Conservation (phyloP, 2,888 invertebrate genomes). For the Toxonevra muliebris region DNA sequence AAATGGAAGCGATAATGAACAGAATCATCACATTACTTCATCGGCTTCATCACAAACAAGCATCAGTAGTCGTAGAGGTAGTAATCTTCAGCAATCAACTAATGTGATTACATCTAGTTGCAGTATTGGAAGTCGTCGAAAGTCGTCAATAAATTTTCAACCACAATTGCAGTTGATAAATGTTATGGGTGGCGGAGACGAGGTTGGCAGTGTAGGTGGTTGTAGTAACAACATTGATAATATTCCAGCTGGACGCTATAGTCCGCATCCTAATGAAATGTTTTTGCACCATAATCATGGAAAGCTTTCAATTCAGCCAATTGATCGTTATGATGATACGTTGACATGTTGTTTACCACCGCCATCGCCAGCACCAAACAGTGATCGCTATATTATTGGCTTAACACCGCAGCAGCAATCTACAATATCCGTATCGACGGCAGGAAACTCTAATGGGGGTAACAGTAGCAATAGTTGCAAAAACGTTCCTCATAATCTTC, state of each 20-base stretch:
- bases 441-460: background rate
- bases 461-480: background rate
- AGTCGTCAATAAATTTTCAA: constrained; percentile 56
- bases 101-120: background rate
- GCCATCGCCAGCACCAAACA: constrained; percentile 64
- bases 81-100: background rate
- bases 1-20: constrained; percentile 10
- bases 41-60: constrained; percentile 6
- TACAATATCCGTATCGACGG: background rate
- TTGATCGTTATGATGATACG: constrained; percentile 56
- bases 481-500: background rate
- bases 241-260: constrained; percentile 50
- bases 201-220: constrained; percentile 28
- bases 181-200: constrained; percentile 36
- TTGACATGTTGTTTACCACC: constrained; percentile 60
- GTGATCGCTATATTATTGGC: constrained; percentile 54
- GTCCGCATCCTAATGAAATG: constrained; percentile 51
- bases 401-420: constrained; percentile 26
- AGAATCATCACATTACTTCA: constrained; percentile 1
- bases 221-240: constrained; percentile 32
- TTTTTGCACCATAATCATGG: constrained; percentile 43
- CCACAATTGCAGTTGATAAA: constrained; percentile 47
- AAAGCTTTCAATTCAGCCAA: constrained; percentile 49
- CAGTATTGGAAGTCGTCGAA: constrained; percentile 45
- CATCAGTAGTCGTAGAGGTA: background rate